Percentiles rank a stretch among this genome's conserved stretches.
Evolutionary conservation across 2,888 invertebrate genomes (phyloP).

Genomic region (Pseudoips prasinana): DNA sequence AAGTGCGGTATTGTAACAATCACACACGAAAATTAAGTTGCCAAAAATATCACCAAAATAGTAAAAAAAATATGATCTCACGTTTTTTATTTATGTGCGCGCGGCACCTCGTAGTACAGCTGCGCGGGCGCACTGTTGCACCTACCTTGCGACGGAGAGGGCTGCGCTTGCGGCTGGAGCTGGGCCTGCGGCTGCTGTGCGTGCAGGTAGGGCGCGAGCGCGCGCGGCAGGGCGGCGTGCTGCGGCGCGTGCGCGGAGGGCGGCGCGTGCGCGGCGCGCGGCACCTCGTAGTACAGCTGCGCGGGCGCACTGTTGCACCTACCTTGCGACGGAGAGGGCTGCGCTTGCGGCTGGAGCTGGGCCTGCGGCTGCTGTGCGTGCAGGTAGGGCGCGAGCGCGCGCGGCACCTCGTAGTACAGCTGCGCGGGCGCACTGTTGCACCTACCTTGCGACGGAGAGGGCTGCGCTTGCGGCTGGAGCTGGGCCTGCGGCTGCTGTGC

Average conservation of each 20-base stretch:
- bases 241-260: no score
- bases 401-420: constrained; percentile 72
- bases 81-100: no score
- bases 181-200: no score
- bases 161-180: constrained; percentile 41
- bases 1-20: no score
- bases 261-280: constrained; percentile 34
- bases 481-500: no score
- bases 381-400: constrained; percentile 18
- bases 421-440: constrained; percentile 69
- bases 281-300: constrained; percentile 74
- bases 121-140: constrained; percentile 72
- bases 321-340: constrained; percentile 34
- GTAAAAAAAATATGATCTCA: no score
- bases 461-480: constrained; percentile 40
- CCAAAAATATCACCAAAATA: no score
- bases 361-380: no score
- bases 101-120: constrained; percentile 74
- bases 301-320: no score
- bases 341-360: constrained; percentile 53
- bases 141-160: constrained; percentile 36
- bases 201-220: constrained; percentile 6
- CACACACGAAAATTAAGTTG: no score
- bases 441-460: constrained; percentile 32
- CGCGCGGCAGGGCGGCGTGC: no score